Evolutionary conservation across 2,797 vertebrate species (phyloP).

Genomic region (Lophotriccus pileatus): DNA sequence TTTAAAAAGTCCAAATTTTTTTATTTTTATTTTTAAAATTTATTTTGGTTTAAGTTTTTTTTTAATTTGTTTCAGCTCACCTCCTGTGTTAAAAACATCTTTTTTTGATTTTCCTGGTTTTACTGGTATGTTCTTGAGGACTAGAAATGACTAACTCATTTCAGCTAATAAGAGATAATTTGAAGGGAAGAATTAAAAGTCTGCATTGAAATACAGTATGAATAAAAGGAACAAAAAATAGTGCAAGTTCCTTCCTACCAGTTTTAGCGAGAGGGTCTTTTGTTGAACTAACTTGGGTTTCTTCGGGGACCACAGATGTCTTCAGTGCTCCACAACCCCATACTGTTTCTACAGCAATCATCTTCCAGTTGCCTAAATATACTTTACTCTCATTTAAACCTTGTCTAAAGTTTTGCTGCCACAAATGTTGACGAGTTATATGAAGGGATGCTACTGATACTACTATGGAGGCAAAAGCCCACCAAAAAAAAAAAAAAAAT

Average conservation of each 20-base stretch:
- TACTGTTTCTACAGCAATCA: background rate
- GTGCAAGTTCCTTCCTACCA: background rate
- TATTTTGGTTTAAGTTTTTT: background rate
- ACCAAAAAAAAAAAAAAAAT: background rate
- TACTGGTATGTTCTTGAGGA: background rate
- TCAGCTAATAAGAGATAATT: background rate
- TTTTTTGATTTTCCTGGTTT: background rate
- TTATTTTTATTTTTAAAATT: background rate
- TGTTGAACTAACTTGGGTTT: background rate
- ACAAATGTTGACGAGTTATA: accelerated
- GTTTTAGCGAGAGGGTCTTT: background rate
- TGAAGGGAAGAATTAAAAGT: background rate
- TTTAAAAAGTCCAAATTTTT: background rate
- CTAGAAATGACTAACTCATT: background rate
- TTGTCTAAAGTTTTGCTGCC: background rate
- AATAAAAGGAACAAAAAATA: background rate
- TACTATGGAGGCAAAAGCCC: background rate
- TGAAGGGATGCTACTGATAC: background rate
- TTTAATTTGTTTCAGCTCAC: background rate
- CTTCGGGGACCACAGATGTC: background rate
- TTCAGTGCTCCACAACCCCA: background rate
- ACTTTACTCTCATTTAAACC: background rate
- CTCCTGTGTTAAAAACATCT: background rate
- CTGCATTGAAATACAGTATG: background rate
- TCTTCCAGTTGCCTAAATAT: background rate